These are phyloP conservation scores for Thelaira solivaga DNA, from an alignment of 2,888 invertebrate species.

Conservation along the genomic window DNA sequence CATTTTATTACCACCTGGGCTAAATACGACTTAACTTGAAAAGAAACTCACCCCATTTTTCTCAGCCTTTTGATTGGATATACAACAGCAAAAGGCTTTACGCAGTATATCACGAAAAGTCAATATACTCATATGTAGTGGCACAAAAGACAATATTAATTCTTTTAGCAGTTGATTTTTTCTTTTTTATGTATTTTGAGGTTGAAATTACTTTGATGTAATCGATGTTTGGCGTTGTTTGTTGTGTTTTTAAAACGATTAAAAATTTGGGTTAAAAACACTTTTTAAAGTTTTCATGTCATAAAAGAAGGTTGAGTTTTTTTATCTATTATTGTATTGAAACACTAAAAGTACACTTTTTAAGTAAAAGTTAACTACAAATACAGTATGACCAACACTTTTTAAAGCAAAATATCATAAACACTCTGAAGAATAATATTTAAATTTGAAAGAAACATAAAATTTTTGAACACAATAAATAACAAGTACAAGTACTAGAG, in stretches of 20 bases:
- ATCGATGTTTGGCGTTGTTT: background rate
- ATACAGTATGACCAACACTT: no score
- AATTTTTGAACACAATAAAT: no score
- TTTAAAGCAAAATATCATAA: no score
- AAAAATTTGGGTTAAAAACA: conserved; percentile 1
- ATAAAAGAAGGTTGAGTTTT: background rate
- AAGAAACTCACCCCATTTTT: conserved; percentile 75
- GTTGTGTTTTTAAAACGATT: conserved; percentile 14
- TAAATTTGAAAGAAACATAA: no score
- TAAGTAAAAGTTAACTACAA: no score
- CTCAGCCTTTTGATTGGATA: conserved; percentile 67
- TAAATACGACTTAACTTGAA: no score
- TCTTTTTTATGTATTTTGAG: no score
- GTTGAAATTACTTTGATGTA: background rate
- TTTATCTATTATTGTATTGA: no score
- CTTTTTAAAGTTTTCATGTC: background rate
- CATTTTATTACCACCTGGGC: no score
- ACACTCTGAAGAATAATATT: no score
- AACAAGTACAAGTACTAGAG: no score
- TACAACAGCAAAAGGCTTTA: conserved; percentile 68
- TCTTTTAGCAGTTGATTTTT: background rate
- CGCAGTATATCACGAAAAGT: conserved; percentile 55
- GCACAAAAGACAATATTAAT: background rate
- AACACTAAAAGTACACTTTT: no score
- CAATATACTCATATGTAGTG: conserved; percentile 59